These are phyloP conservation scores for Lasioglossum vierecki DNA, from an alignment of 2,888 invertebrate genomes.

Conservation along the genomic window DNA sequence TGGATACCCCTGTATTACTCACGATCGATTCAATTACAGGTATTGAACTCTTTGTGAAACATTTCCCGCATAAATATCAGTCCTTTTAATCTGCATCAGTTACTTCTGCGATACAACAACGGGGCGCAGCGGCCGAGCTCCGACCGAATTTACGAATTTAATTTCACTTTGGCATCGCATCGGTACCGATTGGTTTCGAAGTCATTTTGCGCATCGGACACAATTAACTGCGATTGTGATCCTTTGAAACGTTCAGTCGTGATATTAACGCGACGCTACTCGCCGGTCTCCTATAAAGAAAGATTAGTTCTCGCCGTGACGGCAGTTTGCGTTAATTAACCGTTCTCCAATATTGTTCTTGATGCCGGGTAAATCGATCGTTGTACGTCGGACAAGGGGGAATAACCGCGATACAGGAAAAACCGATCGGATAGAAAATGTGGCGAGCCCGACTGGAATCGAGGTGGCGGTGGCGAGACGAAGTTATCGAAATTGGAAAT, in stretches of 20 bases:
- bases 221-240: slow-evolving; percentile 5
- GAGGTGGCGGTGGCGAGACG: not conserved
- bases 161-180: not conserved
- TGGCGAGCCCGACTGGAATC: not conserved
- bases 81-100: not conserved
- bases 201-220: not conserved
- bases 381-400: not conserved
- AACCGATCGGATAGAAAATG: not conserved
- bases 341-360: not conserved
- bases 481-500: slow-evolving; percentile 54
- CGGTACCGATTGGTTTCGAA: not conserved
- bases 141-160: slow-evolving; percentile 4
- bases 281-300: not conserved
- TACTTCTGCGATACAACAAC: not conserved
- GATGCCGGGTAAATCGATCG: slow-evolving; percentile 12
- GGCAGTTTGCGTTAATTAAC: not conserved
- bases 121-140: not conserved
- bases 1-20: not conserved
- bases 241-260: not conserved
- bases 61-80: not conserved
- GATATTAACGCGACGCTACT: not conserved
- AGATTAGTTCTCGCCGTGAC: not conserved
- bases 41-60: slow-evolving; percentile 7
- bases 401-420: not conserved
- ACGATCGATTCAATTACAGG: not conserved